Evolutionary conservation across 2,888 invertebrate genomes (phyloP).

Genomic region (Torymus texanus): DNA sequence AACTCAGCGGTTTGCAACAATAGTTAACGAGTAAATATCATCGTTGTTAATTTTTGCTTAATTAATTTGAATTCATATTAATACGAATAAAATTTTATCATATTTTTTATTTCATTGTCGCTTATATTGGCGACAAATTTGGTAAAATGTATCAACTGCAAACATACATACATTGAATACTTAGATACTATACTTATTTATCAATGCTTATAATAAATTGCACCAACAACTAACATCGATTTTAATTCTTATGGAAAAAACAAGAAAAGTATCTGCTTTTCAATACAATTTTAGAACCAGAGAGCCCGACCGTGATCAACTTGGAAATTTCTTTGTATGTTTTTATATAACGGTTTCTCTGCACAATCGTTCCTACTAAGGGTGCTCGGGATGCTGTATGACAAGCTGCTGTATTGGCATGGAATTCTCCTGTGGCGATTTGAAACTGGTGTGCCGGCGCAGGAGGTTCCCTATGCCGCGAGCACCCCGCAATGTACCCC

Average conservation of each 20-base stretch:
- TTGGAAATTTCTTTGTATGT: neutral
- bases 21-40: neutral
- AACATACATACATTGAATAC: too few relatives aligned
- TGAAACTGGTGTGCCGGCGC: slow-evolving; percentile 75
- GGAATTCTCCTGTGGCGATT: slow-evolving; percentile 75
- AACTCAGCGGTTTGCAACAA: neutral
- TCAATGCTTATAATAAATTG: neutral
- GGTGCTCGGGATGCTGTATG: slow-evolving; percentile 75
- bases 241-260: neutral
- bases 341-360: slow-evolving; percentile 20
- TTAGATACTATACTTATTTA: too few relatives aligned
- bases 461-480: slow-evolving; percentile 74
- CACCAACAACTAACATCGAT: neutral
- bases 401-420: slow-evolving; percentile 74
- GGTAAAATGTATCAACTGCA: too few relatives aligned
- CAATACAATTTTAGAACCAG: slow-evolving; percentile 31
- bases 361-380: slow-evolving; percentile 64
- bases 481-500: slow-evolving; percentile 74
- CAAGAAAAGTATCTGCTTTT: slow-evolving; percentile 15
- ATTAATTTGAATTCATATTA: too few relatives aligned
- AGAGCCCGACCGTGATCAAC: slow-evolving; percentile 13
- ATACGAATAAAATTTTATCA: too few relatives aligned
- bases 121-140: too few relatives aligned
- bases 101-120: too few relatives aligned
- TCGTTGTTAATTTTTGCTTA: neutral